These are phyloP conservation scores for Embiotoca jacksoni DNA, from an alignment of 2,113 vertebrate genomes.

Conservation along the genomic window DNA sequence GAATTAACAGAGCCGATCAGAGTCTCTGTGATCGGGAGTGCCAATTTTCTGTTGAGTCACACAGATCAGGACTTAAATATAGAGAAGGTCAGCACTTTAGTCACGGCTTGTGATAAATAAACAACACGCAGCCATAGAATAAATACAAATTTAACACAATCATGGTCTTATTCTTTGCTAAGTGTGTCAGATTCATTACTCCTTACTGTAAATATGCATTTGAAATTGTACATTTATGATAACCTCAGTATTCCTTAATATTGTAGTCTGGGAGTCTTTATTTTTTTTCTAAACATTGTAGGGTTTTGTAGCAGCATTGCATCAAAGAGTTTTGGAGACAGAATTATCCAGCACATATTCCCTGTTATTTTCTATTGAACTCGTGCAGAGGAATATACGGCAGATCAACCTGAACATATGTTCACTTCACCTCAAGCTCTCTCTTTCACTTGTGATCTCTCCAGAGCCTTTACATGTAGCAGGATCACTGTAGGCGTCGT, in stretches of 20 bases:
- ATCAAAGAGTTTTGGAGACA: not conserved
- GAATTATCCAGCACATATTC: not conserved
- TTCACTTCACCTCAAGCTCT: constrained; percentile 30
- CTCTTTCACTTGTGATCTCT: constrained; percentile 41
- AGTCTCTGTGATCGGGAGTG: constrained; percentile 16
- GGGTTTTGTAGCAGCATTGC: not conserved
- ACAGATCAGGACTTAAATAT: constrained; percentile 8
- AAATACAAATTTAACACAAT: not conserved
- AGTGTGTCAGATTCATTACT: not conserved
- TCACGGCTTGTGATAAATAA: not conserved
- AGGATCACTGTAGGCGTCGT: constrained; percentile 62
- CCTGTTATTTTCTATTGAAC: not conserved
- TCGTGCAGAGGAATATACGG: not conserved
- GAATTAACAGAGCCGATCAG: constrained; percentile 36
- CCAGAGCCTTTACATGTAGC: constrained; percentile 62
- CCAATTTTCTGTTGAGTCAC: constrained; percentile 30
- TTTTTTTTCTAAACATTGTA: not conserved
- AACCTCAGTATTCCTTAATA: not conserved
- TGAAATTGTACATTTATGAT: not conserved
- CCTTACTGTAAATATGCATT: constrained; percentile 3
- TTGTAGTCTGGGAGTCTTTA: not conserved
- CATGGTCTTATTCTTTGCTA: not conserved
- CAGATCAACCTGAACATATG: constrained; percentile 5
- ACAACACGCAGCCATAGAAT: not conserved
- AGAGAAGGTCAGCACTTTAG: constrained; percentile 12